Percentiles rank a stretch among this genome's conserved stretches.
Conservation (phyloP, 2,113 vertebrate species). For the Macrotus californicus region DNA sequence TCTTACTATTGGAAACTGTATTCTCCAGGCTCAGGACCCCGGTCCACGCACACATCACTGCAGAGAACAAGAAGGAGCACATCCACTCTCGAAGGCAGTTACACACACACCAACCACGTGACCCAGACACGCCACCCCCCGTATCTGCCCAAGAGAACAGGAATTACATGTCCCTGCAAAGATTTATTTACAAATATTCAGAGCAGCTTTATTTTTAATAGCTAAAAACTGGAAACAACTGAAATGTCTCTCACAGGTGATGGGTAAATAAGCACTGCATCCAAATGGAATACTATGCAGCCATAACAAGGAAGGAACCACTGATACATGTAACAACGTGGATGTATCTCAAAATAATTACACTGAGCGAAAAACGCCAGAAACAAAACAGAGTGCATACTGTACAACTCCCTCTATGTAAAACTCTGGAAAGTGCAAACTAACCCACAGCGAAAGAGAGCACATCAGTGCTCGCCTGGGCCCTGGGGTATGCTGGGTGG, state of each 20-base stretch:
- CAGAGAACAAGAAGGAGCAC: background rate
- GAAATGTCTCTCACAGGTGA: background rate
- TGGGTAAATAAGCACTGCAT: background rate
- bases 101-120: background rate
- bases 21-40: background rate
- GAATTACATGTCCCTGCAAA: background rate
- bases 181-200: background rate
- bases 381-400: background rate
- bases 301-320: background rate
- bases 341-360: background rate
- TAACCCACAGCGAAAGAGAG: background rate
- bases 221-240: background rate
- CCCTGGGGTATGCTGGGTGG: background rate
- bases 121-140: background rate
- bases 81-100: background rate
- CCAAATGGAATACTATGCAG: background rate
- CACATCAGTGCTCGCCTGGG: background rate
- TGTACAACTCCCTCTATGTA: background rate
- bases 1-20: background rate
- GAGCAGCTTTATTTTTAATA: background rate
- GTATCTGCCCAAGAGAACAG: background rate
- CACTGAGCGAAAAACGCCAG: background rate
- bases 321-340: background rate
- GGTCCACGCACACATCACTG: background rate
- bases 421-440: background rate